Percentiles rank a stretch among this genome's conserved stretches.
Evolutionary conservation across 2,113 vertebrate genomes (phyloP).

Genomic region (Cricetomys ansorgei): DNA sequence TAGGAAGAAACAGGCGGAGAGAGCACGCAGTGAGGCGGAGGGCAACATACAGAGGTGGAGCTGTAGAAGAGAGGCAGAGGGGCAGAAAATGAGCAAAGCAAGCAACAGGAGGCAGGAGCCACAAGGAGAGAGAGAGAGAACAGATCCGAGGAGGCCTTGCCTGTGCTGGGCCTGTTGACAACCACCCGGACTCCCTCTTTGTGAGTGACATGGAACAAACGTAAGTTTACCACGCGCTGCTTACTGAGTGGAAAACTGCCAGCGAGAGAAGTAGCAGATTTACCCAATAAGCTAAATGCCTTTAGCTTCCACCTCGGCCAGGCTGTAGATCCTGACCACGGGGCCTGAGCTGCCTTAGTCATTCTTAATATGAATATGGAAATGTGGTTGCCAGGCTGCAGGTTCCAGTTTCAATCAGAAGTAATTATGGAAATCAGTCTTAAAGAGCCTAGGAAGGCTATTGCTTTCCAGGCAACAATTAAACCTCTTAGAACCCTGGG

Average conservation of each 20-base stretch:
- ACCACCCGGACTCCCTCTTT: not conserved
- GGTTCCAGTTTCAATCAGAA: conserved; percentile 77
- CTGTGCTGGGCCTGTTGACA: not conserved
- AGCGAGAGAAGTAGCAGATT: conserved; percentile 21
- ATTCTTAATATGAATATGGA: conserved; percentile 77
- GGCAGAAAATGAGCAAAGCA: not conserved
- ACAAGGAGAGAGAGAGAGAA: not conserved
- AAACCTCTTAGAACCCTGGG: conserved; percentile 67
- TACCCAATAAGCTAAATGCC: conserved; percentile 27
- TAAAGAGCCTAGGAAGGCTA: conserved; percentile 49
- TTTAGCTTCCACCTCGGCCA: conserved; percentile 30
- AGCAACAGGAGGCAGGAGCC: not conserved
- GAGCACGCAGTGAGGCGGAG: not conserved
- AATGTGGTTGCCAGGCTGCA: conserved; percentile 68
- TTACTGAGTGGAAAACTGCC: conserved; percentile 52
- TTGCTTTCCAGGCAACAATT: conserved; percentile 75
- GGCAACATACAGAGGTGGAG: not conserved
- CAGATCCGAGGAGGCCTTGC: not conserved
- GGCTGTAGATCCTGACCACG: conserved; percentile 47
- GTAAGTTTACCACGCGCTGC: not conserved
- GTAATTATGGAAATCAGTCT: conserved; percentile 79
- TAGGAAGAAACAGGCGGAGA: not conserved
- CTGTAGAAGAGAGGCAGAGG: not conserved
- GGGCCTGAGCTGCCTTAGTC: conserved; percentile 62
- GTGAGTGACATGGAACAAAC: not conserved